These are phyloP conservation scores for Sus cebifrons DNA, from an alignment of 2,797 vertebrate species.

Conservation along the genomic window DNA sequence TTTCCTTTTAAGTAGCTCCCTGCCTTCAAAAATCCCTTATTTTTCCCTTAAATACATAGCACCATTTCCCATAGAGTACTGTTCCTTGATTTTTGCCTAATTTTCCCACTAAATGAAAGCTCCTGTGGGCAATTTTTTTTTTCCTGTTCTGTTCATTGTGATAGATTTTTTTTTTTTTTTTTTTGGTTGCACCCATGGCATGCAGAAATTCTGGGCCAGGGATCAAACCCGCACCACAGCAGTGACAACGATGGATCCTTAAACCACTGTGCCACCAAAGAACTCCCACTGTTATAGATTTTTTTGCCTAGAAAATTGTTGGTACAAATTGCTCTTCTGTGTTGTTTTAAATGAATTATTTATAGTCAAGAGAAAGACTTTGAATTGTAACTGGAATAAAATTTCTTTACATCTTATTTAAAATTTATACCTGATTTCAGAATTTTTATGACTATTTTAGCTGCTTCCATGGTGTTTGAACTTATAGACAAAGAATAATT, in stretches of 20 bases:
- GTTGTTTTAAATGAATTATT: neutral
- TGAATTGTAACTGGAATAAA: neutral
- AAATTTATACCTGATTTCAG: neutral
- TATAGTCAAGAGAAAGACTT: neutral
- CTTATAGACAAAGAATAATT: neutral
- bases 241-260: no score
- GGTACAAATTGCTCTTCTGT: neutral
- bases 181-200: no score
- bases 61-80: neutral
- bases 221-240: no score
- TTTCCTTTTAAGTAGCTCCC: neutral
- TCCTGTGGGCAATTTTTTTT: neutral
- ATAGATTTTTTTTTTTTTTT: neutral
- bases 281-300: neutral
- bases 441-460: conserved; percentile 2
- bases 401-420: neutral
- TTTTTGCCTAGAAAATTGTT: neutral
- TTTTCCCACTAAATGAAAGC: conserved; percentile 18
- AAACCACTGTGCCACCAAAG: no score
- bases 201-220: no score
- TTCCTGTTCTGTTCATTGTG: neutral
- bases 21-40: neutral
- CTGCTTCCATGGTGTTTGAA: neutral
- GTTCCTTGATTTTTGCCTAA: neutral
- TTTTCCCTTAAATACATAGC: neutral